Conservation (phyloP, 1,140 invertebrate genomes). For the Dysdera silvatica region DNA sequence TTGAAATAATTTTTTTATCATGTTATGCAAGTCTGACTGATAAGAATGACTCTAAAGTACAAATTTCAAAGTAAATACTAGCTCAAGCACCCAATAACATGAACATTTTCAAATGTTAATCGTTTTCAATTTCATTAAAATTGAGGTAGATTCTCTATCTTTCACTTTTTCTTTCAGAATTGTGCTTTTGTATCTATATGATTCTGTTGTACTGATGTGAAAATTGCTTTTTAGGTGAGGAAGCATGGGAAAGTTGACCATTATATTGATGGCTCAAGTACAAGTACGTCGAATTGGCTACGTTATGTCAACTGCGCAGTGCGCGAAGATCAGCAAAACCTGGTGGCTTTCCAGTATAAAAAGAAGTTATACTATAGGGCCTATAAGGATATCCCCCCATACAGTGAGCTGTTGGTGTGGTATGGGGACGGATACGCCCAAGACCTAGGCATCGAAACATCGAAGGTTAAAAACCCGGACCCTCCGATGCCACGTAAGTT, state of each 20-base stretch:
- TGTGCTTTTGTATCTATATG: too few relatives aligned
- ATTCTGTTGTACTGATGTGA: too few relatives aligned
- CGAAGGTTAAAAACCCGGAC: not conserved
- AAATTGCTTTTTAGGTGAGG: not conserved
- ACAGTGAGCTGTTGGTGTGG: conserved; percentile 52
- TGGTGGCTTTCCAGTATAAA: conserved; percentile 51
- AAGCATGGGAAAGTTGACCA: not conserved
- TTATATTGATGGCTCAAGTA: not conserved
- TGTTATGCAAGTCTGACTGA: too few relatives aligned
- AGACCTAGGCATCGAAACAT: not conserved
- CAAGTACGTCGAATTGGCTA: conserved; percentile 49
- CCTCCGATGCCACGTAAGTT: not conserved
- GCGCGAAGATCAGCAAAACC: conserved; percentile 49
- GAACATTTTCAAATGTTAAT: too few relatives aligned
- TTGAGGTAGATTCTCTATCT: too few relatives aligned
- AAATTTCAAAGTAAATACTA: too few relatives aligned
- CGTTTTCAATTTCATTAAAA: too few relatives aligned
- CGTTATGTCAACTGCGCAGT: conserved; percentile 54
- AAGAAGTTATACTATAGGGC: conserved; percentile 53
- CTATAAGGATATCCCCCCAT: conserved; percentile 45
- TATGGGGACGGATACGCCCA: conserved; percentile 42
- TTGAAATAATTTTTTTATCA: too few relatives aligned
- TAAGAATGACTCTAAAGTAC: too few relatives aligned
- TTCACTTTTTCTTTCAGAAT: too few relatives aligned
- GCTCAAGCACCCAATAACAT: too few relatives aligned